These are phyloP conservation scores for Coluber constrictor DNA, from an alignment of 2,797 vertebrate genomes.

Conservation along the genomic window DNA sequence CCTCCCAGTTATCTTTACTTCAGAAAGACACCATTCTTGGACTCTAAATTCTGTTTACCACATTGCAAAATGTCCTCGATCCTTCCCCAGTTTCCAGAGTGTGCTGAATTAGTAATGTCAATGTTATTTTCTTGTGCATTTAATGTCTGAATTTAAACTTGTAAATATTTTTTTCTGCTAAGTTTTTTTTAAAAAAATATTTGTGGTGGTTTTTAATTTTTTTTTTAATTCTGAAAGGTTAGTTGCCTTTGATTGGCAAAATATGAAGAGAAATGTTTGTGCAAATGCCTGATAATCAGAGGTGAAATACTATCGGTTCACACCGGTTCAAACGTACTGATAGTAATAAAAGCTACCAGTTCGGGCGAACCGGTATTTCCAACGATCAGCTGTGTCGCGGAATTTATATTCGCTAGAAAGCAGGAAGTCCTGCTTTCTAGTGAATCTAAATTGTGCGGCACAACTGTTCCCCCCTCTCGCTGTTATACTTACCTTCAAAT, in stretches of 20 bases:
- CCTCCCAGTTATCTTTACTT: not conserved
- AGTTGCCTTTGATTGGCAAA: not conserved
- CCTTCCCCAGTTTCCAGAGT: not conserved
- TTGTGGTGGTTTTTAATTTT: not conserved
- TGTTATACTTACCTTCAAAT: too few relatives aligned
- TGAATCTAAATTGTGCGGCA: too few relatives aligned
- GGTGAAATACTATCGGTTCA: too few relatives aligned
- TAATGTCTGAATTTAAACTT: not conserved
- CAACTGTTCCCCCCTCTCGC: too few relatives aligned
- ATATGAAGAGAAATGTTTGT: not conserved
- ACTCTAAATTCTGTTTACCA: not conserved
- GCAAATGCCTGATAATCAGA: too few relatives aligned
- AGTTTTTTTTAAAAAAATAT: not conserved
- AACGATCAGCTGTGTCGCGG: too few relatives aligned
- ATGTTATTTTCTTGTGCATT: not conserved
- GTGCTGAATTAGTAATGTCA: not conserved
- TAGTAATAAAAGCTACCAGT: too few relatives aligned
- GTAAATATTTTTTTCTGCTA: too few relatives aligned
- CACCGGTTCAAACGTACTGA: too few relatives aligned
- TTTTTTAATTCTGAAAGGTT: not conserved
- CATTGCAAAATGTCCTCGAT: not conserved
- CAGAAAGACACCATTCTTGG: not conserved
- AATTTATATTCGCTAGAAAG: too few relatives aligned
- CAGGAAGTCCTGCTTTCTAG: too few relatives aligned
- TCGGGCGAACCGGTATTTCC: too few relatives aligned